These are phyloP conservation scores for Cryptus armator DNA, from an alignment of 2,888 invertebrate genomes.

Conservation along the genomic window DNA sequence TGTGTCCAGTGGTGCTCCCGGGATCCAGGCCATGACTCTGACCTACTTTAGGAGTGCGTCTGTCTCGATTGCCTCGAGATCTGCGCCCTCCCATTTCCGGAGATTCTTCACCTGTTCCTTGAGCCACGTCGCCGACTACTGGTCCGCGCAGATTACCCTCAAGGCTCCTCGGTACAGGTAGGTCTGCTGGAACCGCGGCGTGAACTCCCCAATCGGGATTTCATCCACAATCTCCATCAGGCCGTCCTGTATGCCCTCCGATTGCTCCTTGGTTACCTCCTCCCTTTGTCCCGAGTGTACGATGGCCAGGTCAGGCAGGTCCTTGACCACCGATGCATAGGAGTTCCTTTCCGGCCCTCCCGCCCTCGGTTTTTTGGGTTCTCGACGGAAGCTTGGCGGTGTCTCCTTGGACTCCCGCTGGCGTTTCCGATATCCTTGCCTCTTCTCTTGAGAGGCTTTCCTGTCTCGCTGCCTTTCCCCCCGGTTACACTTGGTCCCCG, in stretches of 20 bases:
- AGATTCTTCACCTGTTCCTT: slow-evolving; percentile 1
- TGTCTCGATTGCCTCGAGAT: slow-evolving; percentile 19
- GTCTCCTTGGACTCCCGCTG: slow-evolving; percentile 25
- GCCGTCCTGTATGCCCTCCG: background rate
- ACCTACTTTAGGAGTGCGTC: slow-evolving; percentile 16
- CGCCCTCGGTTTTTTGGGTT: background rate
- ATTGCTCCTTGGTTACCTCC: slow-evolving; percentile 23
- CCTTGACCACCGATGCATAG: background rate
- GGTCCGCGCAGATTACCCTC: slow-evolving; percentile 11
- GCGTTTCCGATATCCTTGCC: slow-evolving; percentile 5
- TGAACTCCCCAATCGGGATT: slow-evolving; percentile 24
- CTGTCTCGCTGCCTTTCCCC: background rate
- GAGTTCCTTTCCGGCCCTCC: background rate
- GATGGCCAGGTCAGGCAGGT: slow-evolving; percentile 37
- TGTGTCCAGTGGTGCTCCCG: slow-evolving; percentile 1
- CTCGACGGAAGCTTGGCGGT: background rate
- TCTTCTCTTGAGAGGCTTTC: background rate
- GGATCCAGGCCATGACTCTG: slow-evolving; percentile 23
- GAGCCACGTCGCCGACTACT: slow-evolving; percentile 19
- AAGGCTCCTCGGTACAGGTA: slow-evolving; percentile 17
- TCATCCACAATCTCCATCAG: slow-evolving; percentile 29
- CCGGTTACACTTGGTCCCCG: background rate
- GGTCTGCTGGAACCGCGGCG: slow-evolving; percentile 39
- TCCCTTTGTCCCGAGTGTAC: background rate
- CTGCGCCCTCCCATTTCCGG: slow-evolving; percentile 37